Base-by-base conservation (phyloP, 2,888 invertebrate genomes). In the Congeria kusceri region DNA sequence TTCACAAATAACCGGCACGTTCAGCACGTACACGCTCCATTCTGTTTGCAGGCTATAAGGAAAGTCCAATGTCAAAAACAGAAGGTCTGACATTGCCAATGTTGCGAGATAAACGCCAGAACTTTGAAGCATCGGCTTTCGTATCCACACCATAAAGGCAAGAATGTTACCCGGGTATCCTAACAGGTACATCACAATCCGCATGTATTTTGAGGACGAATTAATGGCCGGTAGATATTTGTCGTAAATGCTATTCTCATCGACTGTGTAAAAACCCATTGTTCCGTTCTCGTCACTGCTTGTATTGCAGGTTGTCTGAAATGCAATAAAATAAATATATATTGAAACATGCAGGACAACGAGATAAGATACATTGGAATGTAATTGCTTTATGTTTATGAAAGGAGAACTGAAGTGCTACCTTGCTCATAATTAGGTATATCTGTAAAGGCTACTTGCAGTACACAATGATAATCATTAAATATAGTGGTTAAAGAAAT, bases 41-140 rank as follows among this genome's bases (percentile, higher is more conserved):
- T 89, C 88, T 11, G 79, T 87, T 49, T 92, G 88, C 18, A 93
- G 77, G 77, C 91, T 92, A 68, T 87, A 90, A 4, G 93, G 74
- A 28, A 93, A 73, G 58, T 91, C 89, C 20, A 92, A 78, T 3
- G 87, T 66, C 23, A 93, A 85, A 71, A 93, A 93, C 7, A 91
- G 71, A 32, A 92, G 85, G 79, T 93, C 93, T 27, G 90, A 88
- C 27, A 92, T 70, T 0, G 93, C 93, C 28, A 93, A 85, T 0
- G 93, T 92, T 3, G 93, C 93, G n/a, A 93, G 86, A 77, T 93
- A 93, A 70, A 90, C 91, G 7, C 93, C 93, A 0, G 93, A 93
- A 18, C 92, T 92, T 66, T 92, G 92, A 25, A 93, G 84, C 92
- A 93, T 92, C 18, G 91, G 88, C 63, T 88, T 90, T 53, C 90